Base-by-base conservation (phyloP, 2,888 invertebrate genomes). In the Romanomermis culicivorax region DNA sequence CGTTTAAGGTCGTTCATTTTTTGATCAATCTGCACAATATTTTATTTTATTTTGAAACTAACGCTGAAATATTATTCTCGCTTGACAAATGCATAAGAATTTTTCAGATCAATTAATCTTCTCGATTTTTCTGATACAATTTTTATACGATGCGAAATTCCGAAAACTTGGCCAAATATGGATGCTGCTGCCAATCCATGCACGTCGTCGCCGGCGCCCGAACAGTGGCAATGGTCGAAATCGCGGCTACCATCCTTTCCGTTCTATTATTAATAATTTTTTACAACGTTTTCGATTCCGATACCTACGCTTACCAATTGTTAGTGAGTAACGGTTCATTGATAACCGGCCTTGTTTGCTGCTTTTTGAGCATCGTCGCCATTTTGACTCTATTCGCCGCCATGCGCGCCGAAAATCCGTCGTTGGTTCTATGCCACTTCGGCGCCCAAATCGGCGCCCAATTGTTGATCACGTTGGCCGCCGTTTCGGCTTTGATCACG, bases 261-360 rank as follows among this genome's bases (percentile, higher is more conserved):
- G n/a, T 20, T 17, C 14, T 43, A 7, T n/a, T 52, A 4, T n/a
- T 52, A 51, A 14, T 29, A 11, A 51, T 23, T 7, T 52, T 52
- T 51, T 29, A n/a, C 45, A n/a, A 7, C 45, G 23, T 23, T 11
- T 45, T 45, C 23, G 17, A 45, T 23, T 45, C 45, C 17, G 45
- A 45, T 23, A 45, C 45, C 45, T 45, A 45, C 45, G 45, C 45
- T 23, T 45, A 45, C 23, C 45, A 45, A 23, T 23, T 45, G 23
- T n/a, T 45, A 23, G 45, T 45, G 17, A 45, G 45, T 23, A 23
- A n/a, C 45, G 45, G 45, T 4, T 11, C 45, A n/a, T n/a, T 45
- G 17, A 23, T 23, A 4, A 23, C 23, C 17, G 45, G 45, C 17
- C 11, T 45, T 11, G 11, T 11, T 23, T 45, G 45, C 23, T 45